A percentile compares a stretch with the other conserved stretches of the same genome.
Conservation (phyloP, 2,888 invertebrate genomes). For the Leistus spinibarbis region DNA sequence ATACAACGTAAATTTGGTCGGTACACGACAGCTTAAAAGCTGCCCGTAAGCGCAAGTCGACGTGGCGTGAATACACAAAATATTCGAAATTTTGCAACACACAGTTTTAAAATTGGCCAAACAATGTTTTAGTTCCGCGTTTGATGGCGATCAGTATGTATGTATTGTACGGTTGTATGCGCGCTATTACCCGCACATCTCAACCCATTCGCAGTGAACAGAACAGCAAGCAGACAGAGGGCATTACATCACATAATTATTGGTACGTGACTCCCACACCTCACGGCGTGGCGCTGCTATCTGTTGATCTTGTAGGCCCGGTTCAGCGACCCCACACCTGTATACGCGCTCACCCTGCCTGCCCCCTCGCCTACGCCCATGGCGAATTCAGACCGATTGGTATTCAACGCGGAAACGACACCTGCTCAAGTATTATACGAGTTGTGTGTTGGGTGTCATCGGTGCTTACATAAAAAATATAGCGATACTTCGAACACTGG, state of each 20-base stretch:
- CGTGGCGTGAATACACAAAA: no score
- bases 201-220: not conserved
- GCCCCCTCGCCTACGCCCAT: not conserved
- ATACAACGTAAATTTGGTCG: no score
- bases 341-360: not conserved
- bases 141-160: not conserved
- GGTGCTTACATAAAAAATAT: no score
- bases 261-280: constrained; percentile 43
- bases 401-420: not conserved
- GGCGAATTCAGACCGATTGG: not conserved
- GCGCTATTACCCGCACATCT: not conserved
- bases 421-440: no score
- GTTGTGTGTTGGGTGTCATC: no score
- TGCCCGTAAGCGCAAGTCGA: no score
- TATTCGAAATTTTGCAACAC: no score
- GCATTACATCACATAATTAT: constrained; percentile 38
- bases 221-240: not conserved
- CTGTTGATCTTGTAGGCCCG: constrained; percentile 15
- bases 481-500: no score
- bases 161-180: not conserved
- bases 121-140: not conserved
- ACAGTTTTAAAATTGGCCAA: no score
- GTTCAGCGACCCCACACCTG: not conserved
- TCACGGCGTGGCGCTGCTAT: constrained; percentile 15
- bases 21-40: no score